phyloP scores from a whole-genome alignment of 2,888 invertebrate genomes.

The Cephalotes varians region DNA sequence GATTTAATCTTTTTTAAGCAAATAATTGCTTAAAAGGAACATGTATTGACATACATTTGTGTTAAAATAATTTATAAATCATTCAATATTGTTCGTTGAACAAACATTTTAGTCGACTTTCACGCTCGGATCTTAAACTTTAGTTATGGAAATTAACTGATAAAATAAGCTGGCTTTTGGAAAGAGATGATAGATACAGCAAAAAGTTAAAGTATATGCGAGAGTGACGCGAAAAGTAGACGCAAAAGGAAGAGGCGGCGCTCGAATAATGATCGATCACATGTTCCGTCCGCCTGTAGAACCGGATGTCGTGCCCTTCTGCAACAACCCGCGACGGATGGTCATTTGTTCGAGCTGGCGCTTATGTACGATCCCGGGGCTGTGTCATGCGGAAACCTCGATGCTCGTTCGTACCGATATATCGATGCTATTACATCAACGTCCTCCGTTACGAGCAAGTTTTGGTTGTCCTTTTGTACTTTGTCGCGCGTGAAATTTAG shows the following conservation, averaged over 20 bases:
- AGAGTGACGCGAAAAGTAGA: conserved; percentile 53
- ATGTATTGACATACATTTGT: background rate
- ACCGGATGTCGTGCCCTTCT: conserved; percentile 63
- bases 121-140: conserved; percentile 62
- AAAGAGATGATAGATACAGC: conserved; percentile 75
- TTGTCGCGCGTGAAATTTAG: conserved; percentile 32
- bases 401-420: conserved; percentile 46
- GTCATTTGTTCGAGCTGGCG: conserved; percentile 66
- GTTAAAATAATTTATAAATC: conserved; percentile 23
- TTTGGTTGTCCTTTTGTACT: conserved; percentile 25
- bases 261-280: conserved; percentile 82
- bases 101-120: conserved; percentile 21
- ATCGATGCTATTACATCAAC: conserved; percentile 48
- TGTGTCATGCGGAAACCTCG: conserved; percentile 45
- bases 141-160: conserved; percentile 67
- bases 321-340: conserved; percentile 61
- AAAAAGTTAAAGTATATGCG: conserved; percentile 62
- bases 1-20: background rate
- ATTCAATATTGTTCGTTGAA: conserved; percentile 17
- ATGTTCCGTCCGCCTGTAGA: conserved; percentile 61
- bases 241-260: conserved; percentile 69
- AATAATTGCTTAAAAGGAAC: conserved; percentile 7
- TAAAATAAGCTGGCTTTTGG: conserved; percentile 53
- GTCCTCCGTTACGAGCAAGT: conserved; percentile 32
- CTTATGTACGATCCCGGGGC: conserved; percentile 44